Percentiles rank a stretch among this genome's conserved stretches.
These are phyloP conservation scores for Prinia subflava DNA, from an alignment of 2,113 vertebrate genomes.

Conservation along the genomic window DNA sequence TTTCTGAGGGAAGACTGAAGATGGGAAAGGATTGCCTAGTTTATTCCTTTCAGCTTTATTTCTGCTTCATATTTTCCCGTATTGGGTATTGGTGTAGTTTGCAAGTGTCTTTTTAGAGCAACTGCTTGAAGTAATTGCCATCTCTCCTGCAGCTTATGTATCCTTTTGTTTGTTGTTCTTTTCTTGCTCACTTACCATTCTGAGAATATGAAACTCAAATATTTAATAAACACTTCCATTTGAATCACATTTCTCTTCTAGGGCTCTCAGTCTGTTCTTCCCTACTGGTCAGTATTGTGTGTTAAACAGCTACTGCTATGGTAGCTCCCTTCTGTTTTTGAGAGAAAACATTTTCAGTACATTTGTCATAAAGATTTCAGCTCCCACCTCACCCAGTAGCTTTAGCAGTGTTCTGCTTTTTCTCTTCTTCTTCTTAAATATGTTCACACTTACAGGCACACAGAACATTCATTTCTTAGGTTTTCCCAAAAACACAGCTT, in stretches of 20 bases:
- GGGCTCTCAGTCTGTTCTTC: neutral
- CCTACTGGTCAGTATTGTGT: neutral
- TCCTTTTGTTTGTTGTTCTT: neutral
- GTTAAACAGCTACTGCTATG: neutral
- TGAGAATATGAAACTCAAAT: neutral
- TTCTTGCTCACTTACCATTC: neutral
- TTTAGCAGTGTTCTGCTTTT: neutral
- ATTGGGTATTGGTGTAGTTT: fast-evolving
- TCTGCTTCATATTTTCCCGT: neutral
- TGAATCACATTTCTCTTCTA: neutral
- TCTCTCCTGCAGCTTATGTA: neutral
- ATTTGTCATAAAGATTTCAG: neutral
- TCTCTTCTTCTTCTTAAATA: neutral
- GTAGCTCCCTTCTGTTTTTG: neutral
- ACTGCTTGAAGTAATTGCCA: neutral
- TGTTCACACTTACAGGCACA: neutral
- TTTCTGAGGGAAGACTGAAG: neutral
- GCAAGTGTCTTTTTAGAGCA: neutral
- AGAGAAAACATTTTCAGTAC: neutral
- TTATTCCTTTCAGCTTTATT: neutral
- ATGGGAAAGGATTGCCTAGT: neutral
- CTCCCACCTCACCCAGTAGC: neutral
- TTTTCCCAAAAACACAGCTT: neutral
- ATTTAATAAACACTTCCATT: neutral
- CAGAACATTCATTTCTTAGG: neutral